Evolutionary conservation across 2,797 vertebrate genomes (phyloP).

Genomic region (Caiman crocodilus): DNA sequence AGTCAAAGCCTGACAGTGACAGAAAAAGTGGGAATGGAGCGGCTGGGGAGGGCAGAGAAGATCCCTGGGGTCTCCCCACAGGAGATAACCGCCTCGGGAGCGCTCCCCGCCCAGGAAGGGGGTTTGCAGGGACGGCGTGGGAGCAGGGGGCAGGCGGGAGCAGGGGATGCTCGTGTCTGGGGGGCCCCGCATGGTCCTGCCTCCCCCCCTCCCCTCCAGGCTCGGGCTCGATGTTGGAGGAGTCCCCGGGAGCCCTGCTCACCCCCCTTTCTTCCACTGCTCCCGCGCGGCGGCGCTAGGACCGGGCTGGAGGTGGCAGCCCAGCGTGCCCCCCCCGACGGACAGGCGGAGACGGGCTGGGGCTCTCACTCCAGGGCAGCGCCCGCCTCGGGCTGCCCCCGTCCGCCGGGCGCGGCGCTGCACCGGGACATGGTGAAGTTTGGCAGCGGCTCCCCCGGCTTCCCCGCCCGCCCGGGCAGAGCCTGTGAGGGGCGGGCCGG

Average conservation of each 20-base stretch:
- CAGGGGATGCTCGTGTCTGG: neutral
- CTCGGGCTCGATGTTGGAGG: too few relatives aligned
- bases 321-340: neutral
- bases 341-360: neutral
- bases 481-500: too few relatives aligned
- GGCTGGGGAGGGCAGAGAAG: neutral
- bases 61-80: too few relatives aligned
- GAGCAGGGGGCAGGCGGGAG: too few relatives aligned
- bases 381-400: too few relatives aligned
- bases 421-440: too few relatives aligned
- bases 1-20: neutral
- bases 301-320: neutral
- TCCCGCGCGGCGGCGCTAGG: neutral
- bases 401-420: neutral
- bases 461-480: too few relatives aligned
- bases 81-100: too few relatives aligned
- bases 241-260: neutral
- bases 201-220: fast-evolving
- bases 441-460: too few relatives aligned
- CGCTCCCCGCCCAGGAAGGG: neutral
- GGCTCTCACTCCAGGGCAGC: neutral
- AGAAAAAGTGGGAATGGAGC: neutral
- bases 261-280: neutral
- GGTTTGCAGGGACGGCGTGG: too few relatives aligned
- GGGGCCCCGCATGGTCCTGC: neutral